Base-by-base conservation (phyloP, 2,888 invertebrate genomes). In the Nebria salina region DNA sequence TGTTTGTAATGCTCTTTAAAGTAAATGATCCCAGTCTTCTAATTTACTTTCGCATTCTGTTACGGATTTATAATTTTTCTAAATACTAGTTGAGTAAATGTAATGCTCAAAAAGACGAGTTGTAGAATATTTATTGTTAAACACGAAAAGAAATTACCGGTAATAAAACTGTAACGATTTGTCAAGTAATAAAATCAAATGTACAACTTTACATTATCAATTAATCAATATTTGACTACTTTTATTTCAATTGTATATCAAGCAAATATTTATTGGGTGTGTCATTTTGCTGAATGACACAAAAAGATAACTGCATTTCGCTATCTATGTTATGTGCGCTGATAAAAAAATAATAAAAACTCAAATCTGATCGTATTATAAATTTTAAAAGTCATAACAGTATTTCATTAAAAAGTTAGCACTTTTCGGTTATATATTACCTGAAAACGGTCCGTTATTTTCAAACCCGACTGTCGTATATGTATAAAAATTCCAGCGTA, bases 371-470 rank as follows among this genome's bases (percentile, higher is more conserved):
- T 54, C 54, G 8, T 54, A 54, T 54, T 54, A 54, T 54, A 54
- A 43, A 54, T 54, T 54, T 54, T 54, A 34, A 26, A 70, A 70
- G 70, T 70, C 70, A 26, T 70, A 26, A 70, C 70, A 70, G 34
- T 70, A 70, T 70, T 70, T 70, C 70, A 70, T 70, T 70, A 70
- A 70, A 70, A 66, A 66, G 15, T 66, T 66, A 20, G 15, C 25
- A 25, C 7, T 70, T 70, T 70, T 15, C 11, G 70, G 34, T 34
- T 15, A 70, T 70, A 70, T 20, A 26, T 70, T 34, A 70, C 25
- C 11, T 70, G 26, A 11, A 25, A 20, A 70, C 70, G 70, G 20
- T 15, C 15, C 68, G 68, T 25, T 70, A 70, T 70, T 25, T 70
- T 70, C 25, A 34, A 26, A 34, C 34, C 8, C 70, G 26, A 70